Evolutionary conservation across 2,113 vertebrate species (phyloP).

Genomic region (Amblyornis subalaris): DNA sequence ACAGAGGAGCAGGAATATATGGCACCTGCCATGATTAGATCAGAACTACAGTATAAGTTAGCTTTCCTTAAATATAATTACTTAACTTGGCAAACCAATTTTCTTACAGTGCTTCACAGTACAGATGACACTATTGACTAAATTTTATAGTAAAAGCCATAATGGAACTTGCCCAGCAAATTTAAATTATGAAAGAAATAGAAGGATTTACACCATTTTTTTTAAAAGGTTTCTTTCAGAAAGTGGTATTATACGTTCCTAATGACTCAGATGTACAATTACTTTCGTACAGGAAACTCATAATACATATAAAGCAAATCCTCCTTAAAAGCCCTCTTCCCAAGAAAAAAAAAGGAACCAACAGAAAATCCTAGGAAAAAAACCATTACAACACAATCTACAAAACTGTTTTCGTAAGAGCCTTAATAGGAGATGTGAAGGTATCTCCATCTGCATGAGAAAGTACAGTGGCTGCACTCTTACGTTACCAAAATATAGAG

Average conservation of each 20-base stretch:
- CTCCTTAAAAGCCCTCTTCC: background rate
- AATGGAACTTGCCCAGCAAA: background rate
- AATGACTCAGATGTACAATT: background rate
- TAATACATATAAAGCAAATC: background rate
- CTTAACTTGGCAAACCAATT: background rate
- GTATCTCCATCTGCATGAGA: background rate
- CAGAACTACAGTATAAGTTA: background rate
- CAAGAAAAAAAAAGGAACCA: background rate
- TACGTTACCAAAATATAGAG: background rate
- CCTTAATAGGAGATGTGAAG: background rate
- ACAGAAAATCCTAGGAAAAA: background rate
- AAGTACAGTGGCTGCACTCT: background rate
- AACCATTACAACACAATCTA: background rate
- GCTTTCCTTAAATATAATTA: background rate
- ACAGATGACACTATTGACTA: background rate
- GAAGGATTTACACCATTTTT: background rate
- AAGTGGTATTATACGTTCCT: background rate
- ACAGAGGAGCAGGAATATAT: slow-evolving; percentile 58
- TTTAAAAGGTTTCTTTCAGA: background rate
- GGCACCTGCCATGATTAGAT: slow-evolving; percentile 37
- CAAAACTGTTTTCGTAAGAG: background rate
- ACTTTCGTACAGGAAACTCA: background rate
- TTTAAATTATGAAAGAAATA: background rate
- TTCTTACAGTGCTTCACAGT: background rate
- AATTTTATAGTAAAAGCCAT: background rate